phyloP scores from a whole-genome alignment of 2,888 invertebrate species.

The Agrochola macilenta region DNA sequence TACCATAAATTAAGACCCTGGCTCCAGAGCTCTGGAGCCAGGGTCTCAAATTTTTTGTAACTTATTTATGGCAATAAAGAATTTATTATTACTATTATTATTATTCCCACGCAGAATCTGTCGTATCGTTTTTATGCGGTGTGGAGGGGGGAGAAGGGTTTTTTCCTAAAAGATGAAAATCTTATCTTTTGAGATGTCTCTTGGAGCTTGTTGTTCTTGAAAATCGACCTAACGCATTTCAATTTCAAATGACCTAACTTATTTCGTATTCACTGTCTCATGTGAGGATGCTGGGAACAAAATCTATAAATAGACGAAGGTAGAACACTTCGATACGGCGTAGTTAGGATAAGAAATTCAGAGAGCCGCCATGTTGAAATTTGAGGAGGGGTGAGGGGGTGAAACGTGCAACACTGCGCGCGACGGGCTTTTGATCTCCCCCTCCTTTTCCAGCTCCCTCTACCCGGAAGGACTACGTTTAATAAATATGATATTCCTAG shows the following conservation, averaged over 20 bases:
- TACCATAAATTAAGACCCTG: too few relatives aligned
- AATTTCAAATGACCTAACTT: not conserved
- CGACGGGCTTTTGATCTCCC: not conserved
- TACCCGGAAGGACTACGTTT: not conserved
- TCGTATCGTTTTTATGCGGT: too few relatives aligned
- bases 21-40: too few relatives aligned
- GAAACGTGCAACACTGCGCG: not conserved
- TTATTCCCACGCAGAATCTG: not conserved
- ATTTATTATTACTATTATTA: too few relatives aligned
- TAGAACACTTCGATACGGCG: not conserved
- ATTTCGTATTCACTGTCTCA: not conserved
- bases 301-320: slow-evolving; percentile 9
- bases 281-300: not conserved
- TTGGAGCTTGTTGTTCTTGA: not conserved
- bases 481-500: not conserved
- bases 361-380: not conserved
- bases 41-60: too few relatives aligned
- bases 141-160: too few relatives aligned
- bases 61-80: too few relatives aligned
- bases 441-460: too few relatives aligned
- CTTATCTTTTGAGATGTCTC: not conserved
- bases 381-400: not conserved
- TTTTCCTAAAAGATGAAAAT: not conserved
- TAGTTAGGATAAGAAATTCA: not conserved
- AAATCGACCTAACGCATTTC: not conserved